Evolutionary conservation across 2,888 invertebrate genomes (phyloP).

Genomic region (Parelbella ahira): DNA sequence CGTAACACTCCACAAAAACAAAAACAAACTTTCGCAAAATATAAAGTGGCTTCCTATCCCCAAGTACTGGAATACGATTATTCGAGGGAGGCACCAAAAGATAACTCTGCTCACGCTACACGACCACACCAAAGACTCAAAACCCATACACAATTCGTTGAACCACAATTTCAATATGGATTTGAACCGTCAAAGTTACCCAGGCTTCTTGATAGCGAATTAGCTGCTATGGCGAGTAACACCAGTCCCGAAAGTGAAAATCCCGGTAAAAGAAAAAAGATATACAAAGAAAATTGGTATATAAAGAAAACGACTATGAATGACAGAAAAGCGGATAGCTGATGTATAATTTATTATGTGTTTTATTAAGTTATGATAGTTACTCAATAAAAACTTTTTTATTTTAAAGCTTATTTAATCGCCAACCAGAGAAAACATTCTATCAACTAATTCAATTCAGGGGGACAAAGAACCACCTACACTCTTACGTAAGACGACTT

Average conservation of each 20-base stretch:
- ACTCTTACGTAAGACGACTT: conserved; percentile 59
- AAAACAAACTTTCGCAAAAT: conserved; percentile 50
- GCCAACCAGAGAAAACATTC: too few relatives aligned
- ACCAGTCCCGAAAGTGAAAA: conserved; percentile 62
- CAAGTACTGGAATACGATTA: conserved; percentile 53
- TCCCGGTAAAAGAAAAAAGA: conserved; percentile 63
- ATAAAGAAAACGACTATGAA: conserved; percentile 67
- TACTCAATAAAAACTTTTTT: conserved; percentile 16
- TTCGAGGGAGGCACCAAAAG: conserved; percentile 49
- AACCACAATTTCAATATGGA: conserved; percentile 74
- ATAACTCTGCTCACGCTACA: conserved; percentile 53
- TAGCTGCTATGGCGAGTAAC: conserved; percentile 68
- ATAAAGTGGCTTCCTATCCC: conserved; percentile 51
- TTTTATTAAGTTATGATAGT: conserved; percentile 33
- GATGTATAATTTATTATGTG: conserved; percentile 60
- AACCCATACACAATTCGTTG: conserved; percentile 60
- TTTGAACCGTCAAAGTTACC: conserved; percentile 67
- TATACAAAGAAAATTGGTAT: conserved; percentile 72
- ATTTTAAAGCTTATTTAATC: too few relatives aligned
- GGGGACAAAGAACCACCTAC: too few relatives aligned
- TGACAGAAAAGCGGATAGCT: conserved; percentile 56
- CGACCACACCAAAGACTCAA: conserved; percentile 49
- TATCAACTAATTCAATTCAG: too few relatives aligned
- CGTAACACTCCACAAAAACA: conserved; percentile 43
- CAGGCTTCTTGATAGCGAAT: conserved; percentile 60